Evolutionary conservation across 2,113 vertebrate genomes (phyloP).

Genomic region (Nicator chloris): DNA sequence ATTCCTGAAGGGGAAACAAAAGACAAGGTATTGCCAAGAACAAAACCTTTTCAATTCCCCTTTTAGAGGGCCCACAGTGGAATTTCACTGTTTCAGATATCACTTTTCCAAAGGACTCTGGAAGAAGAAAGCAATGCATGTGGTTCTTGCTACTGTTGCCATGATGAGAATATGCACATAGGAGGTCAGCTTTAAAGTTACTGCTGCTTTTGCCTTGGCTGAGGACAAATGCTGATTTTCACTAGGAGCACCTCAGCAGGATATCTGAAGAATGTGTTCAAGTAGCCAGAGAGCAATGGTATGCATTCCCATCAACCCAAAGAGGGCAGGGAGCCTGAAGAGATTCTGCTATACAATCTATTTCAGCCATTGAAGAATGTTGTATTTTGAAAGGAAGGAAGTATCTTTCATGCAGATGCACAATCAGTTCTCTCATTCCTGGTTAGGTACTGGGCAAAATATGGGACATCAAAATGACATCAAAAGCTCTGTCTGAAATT

Average conservation of each 20-base stretch:
- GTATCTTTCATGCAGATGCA: background rate
- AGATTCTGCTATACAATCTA: background rate
- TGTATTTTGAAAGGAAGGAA: background rate
- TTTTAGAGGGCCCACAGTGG: background rate
- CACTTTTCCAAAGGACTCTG: background rate
- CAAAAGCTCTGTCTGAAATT: background rate
- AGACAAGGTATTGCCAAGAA: background rate
- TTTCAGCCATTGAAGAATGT: background rate
- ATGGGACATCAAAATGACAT: background rate
- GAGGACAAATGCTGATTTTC: background rate
- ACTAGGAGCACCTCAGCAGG: background rate
- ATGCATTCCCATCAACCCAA: background rate
- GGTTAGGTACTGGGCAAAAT: background rate
- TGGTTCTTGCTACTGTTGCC: fast-evolving
- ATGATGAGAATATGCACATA: background rate
- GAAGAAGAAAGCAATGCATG: background rate
- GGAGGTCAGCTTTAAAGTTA: background rate
- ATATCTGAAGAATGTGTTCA: background rate
- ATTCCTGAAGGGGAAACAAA: constrained; percentile 66
- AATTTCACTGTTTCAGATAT: background rate
- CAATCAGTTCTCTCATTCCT: background rate
- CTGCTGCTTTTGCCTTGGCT: background rate
- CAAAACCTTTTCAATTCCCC: background rate
- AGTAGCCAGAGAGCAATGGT: background rate
- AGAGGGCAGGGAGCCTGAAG: background rate